Evolutionary conservation across 2,888 invertebrate species (phyloP).

Genomic region (Melinaea menophilus): DNA sequence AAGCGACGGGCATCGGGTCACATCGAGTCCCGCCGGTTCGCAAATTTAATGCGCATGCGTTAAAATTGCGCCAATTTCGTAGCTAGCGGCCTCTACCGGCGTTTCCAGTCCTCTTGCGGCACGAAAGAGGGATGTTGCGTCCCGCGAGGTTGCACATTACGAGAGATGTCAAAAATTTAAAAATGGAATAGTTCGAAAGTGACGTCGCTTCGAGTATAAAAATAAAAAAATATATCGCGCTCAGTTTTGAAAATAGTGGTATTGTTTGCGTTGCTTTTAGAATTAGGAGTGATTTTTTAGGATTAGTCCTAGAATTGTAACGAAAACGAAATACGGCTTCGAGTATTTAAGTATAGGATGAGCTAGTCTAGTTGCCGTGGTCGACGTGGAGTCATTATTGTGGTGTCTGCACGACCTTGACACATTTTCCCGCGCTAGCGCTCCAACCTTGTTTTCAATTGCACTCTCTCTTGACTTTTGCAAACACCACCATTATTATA

Average conservation of each 20-base stretch:
- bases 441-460: conserved; percentile 68
- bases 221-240: conserved; percentile 35
- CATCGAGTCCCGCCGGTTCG: conserved; percentile 66
- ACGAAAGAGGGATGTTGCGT: conserved; percentile 65
- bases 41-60: conserved; percentile 67
- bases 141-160: conserved; percentile 51
- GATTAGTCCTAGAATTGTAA: conserved; percentile 23
- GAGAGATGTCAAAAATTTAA: conserved; percentile 63
- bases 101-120: conserved; percentile 60
- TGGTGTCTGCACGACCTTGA: conserved; percentile 70
- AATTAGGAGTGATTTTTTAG: conserved; percentile 27
- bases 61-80: conserved; percentile 75
- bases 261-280: conserved; percentile 27
- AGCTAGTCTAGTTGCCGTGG: conserved; percentile 53
- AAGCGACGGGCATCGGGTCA: conserved; percentile 68
- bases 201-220: conserved; percentile 38
- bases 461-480: conserved; percentile 70
- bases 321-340: conserved; percentile 31
- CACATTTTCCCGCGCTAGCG: conserved; percentile 72
- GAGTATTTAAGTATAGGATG: conserved; percentile 40
- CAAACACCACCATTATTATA: conserved; percentile 55
- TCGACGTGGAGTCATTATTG: conserved; percentile 53
- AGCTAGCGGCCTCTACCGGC: conserved; percentile 70
- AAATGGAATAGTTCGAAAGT: conserved; percentile 67
- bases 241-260: conserved; percentile 38